Conservation (phyloP, 2,888 invertebrate species). For the Zeuzera pyrina region DNA sequence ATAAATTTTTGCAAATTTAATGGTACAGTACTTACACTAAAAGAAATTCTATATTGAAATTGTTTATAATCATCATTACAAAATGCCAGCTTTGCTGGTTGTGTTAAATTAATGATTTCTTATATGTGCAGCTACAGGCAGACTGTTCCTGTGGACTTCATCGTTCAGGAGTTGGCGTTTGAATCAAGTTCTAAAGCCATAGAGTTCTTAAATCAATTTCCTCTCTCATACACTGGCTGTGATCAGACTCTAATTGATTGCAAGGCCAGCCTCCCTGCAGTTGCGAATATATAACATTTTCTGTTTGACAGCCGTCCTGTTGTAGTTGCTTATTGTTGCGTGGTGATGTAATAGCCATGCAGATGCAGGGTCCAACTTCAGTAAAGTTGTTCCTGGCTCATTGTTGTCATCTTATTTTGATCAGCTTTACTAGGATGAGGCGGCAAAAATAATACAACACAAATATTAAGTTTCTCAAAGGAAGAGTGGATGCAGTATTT, state of each 20-base stretch:
- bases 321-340: conserved; percentile 50
- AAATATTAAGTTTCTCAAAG: conserved; percentile 32
- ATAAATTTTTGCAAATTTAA: no score
- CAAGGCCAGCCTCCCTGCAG: conserved; percentile 81
- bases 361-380: conserved; percentile 32
- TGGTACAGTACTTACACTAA: no score
- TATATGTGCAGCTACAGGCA: conserved; percentile 92
- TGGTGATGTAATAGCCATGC: conserved; percentile 50
- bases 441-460: conserved; percentile 30
- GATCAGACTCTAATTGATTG: conserved; percentile 88
- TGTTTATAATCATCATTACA: neutral
- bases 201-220: conserved; percentile 90
- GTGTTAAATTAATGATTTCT: conserved; percentile 53
- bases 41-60: no score
- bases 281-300: conserved; percentile 72
- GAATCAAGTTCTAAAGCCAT: conserved; percentile 85
- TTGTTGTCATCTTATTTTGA: conserved; percentile 49
- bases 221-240: conserved; percentile 80
- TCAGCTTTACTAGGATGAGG: conserved; percentile 52
- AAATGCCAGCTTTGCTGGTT: conserved; percentile 43
- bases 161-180: conserved; percentile 92
- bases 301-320: conserved; percentile 49
- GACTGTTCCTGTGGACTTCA: conserved; percentile 88
- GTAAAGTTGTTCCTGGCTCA: conserved; percentile 30
- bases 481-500: conserved; percentile 6